phyloP scores from a whole-genome alignment of 2,113 vertebrate species.

The Tragelaphus buxtoni region DNA sequence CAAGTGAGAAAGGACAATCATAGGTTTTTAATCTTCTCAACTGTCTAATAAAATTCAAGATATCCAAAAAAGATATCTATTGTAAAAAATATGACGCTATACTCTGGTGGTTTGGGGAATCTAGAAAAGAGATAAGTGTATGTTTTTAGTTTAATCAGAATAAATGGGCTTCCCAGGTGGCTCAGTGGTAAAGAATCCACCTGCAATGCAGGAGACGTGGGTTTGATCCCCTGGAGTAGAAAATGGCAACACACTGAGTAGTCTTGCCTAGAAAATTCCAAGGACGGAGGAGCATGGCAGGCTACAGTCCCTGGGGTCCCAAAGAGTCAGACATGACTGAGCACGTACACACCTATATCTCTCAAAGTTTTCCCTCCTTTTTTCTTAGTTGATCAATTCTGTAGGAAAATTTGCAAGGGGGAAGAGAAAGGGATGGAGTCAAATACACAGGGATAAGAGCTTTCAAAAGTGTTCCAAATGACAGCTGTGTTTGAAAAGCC shows the following conservation, averaged over 20 bases:
- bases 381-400: constrained; percentile 67
- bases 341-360: background rate
- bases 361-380: background rate
- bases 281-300: background rate
- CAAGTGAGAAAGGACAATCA: background rate
- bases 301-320: background rate
- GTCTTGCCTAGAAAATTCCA: background rate
- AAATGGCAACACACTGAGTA: background rate
- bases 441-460: background rate
- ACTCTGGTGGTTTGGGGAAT: background rate
- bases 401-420: constrained; percentile 55
- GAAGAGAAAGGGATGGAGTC: constrained; percentile 9
- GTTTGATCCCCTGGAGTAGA: background rate
- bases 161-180: background rate
- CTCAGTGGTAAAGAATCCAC: background rate
- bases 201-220: background rate
- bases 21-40: background rate
- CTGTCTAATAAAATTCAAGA: constrained; percentile 16
- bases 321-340: background rate
- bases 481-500: constrained; percentile 60
- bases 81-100: background rate
- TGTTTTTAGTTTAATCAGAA: constrained; percentile 19
- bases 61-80: background rate
- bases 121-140: background rate
- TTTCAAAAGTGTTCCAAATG: constrained; percentile 52